These are phyloP conservation scores for Arizona elegans DNA, from an alignment of 2,113 vertebrate genomes.

Conservation along the genomic window DNA sequence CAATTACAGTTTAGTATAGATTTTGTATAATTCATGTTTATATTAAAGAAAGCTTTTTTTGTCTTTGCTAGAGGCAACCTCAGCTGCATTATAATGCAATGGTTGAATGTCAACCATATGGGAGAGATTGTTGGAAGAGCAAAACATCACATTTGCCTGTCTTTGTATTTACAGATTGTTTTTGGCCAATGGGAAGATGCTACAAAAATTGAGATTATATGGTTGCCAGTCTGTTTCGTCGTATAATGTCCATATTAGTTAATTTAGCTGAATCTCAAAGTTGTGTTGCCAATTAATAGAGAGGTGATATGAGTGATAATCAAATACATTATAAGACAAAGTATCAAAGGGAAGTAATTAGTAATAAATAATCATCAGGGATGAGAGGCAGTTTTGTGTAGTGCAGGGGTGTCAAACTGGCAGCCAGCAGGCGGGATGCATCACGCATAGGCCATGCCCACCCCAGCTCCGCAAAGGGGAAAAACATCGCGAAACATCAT, in stretches of 20 bases:
- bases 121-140: neutral
- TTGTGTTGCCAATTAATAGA: neutral
- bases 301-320: neutral
- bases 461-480: no score
- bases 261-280: neutral
- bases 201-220: neutral
- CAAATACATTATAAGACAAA: neutral
- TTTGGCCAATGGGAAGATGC: neutral
- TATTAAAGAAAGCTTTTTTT: neutral
- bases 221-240: neutral
- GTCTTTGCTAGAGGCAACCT: neutral
- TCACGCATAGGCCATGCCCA: no score
- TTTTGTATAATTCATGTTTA: neutral
- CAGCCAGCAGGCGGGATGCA: no score
- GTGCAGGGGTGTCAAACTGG: no score
- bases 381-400: neutral
- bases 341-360: neutral
- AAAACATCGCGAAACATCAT: no score
- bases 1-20: neutral
- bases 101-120: neutral
- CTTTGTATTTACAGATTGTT: neutral
- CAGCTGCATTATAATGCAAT: neutral
- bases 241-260: neutral
- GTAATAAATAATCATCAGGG: neutral
- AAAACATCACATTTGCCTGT: neutral